These are phyloP conservation scores for Apteryx owenii DNA, from an alignment of 2,113 vertebrate species.

Conservation along the genomic window DNA sequence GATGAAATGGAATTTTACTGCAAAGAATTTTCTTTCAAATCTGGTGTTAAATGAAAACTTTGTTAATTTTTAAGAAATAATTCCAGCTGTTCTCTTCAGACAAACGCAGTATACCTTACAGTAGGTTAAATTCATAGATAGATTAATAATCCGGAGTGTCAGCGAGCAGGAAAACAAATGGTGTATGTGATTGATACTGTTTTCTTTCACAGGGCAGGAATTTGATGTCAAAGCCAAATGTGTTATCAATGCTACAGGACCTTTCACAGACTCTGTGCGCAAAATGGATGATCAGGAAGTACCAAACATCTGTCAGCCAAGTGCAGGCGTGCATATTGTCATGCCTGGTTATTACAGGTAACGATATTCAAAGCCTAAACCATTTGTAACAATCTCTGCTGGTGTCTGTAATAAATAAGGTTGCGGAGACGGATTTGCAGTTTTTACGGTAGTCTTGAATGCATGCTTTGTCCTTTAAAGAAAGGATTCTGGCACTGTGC, in stretches of 20 bases:
- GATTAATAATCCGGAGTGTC: constrained; percentile 84
- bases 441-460: rapidly evolving
- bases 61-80: background rate
- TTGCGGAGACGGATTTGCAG: rapidly evolving
- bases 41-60: background rate
- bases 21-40: background rate
- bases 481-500: background rate
- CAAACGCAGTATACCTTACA: constrained; percentile 73
- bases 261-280: constrained; percentile 90
- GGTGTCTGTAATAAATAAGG: background rate
- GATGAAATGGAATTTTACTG: background rate
- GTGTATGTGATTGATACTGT: constrained; percentile 87
- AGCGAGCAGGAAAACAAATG: constrained; percentile 82
- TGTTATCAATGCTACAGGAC: constrained; percentile 97
- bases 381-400: background rate
- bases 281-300: constrained; percentile 92
- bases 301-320: constrained; percentile 90
- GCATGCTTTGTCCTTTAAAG: background rate
- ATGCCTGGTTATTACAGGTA: constrained; percentile 94
- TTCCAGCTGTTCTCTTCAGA: background rate
- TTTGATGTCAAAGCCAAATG: constrained; percentile 99
- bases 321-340: constrained; percentile 89
- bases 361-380: background rate
- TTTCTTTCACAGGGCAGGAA: constrained; percentile 95
- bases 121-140: constrained; percentile 82